Evolutionary conservation across 2,888 invertebrate genomes (phyloP).

Genomic region (Drosophila tripunctata): DNA sequence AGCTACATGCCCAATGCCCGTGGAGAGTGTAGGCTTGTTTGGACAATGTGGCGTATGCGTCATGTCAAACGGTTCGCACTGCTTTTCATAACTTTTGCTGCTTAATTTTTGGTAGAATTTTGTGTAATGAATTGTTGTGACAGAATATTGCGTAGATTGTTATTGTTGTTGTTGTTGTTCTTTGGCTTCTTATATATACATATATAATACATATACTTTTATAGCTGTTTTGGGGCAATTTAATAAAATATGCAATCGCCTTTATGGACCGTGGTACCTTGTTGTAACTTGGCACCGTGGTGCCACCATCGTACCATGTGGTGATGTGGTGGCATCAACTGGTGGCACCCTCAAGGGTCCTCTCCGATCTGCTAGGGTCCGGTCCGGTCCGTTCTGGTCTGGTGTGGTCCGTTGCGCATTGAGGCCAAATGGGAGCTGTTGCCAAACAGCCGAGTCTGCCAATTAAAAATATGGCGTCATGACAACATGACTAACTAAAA

Average conservation of each 20-base stretch:
- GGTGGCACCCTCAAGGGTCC: conserved; percentile 43
- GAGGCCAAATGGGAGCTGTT: conserved; percentile 25
- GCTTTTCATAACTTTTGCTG: conserved; percentile 45
- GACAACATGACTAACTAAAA: conserved; percentile 68
- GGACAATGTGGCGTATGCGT: conserved; percentile 65
- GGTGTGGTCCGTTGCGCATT: not conserved
- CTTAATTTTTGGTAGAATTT: conserved; percentile 49
- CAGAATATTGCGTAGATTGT: conserved; percentile 59
- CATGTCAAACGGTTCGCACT: conserved; percentile 62
- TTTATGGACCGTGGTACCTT: conserved; percentile 1
- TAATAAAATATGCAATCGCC: conserved; percentile 69
- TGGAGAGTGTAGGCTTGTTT: conserved; percentile 26
- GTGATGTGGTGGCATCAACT: conserved; percentile 56
- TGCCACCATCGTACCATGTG: conserved; percentile 15
- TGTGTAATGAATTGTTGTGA: conserved; percentile 76
- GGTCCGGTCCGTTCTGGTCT: not conserved
- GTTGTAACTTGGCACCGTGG: not conserved
- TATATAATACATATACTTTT: conserved; percentile 61
- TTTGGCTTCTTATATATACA: conserved; percentile 10
- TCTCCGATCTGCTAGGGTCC: not conserved
- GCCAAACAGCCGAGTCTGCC: conserved; percentile 56
- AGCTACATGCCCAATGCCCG: conserved; percentile 7
- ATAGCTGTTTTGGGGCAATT: conserved; percentile 41
- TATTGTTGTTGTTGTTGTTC: conserved; percentile 7
- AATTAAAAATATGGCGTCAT: conserved; percentile 79